Conservation (phyloP, 2,113 vertebrate genomes). For the Poecilia latipinna region DNA sequence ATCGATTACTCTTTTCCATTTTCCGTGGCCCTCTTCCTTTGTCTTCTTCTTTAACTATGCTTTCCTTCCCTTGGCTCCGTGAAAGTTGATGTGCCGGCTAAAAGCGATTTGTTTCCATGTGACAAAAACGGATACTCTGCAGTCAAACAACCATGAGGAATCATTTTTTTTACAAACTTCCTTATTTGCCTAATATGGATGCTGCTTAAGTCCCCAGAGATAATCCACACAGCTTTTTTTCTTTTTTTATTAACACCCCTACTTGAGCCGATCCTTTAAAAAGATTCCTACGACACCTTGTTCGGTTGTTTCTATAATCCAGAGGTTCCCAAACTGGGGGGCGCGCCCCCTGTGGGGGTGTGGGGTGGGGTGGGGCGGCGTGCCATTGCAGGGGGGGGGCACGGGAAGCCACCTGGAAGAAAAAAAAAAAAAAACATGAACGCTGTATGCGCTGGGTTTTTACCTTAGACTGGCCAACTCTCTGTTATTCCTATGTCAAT, state of each 20-base stretch:
- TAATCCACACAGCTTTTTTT: neutral
- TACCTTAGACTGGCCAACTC: too few relatives aligned
- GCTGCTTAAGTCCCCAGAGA: neutral
- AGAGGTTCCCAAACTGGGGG: too few relatives aligned
- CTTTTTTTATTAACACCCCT: too few relatives aligned
- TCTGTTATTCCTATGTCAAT: too few relatives aligned
- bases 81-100: neutral
- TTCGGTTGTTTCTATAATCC: neutral
- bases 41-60: neutral
- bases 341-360: too few relatives aligned
- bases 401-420: too few relatives aligned
- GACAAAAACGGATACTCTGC: neutral
- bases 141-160: neutral
- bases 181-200: neutral
- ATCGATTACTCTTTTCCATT: conserved; percentile 20
- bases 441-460: too few relatives aligned
- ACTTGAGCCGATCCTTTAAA: neutral
- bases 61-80: neutral
- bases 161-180: neutral
- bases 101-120: neutral
- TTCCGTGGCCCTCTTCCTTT: neutral
- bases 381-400: too few relatives aligned
- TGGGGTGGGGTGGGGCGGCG: too few relatives aligned
- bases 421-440: too few relatives aligned
- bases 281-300: neutral